phyloP scores from a whole-genome alignment of 53 echinoderm and acorn worm genomes.

The Zoroaster sp. region DNA sequence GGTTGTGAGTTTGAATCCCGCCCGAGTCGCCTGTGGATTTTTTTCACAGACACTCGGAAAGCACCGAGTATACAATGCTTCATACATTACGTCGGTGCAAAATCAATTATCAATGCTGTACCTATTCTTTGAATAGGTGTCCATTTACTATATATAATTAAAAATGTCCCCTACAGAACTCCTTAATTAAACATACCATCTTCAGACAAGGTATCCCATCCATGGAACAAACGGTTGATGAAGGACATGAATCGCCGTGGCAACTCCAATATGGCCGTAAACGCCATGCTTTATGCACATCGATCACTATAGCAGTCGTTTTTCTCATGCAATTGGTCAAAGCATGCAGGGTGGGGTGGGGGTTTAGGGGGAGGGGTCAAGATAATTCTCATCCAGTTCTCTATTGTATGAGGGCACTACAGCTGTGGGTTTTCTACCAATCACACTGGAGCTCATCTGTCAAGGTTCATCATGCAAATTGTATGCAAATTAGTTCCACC shows the following conservation, averaged over 20 bases:
- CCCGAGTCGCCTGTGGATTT: too few relatives aligned
- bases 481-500: slow-evolving; percentile 22
- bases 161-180: too few relatives aligned
- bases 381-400: neutral
- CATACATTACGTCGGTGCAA: too few relatives aligned
- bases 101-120: too few relatives aligned
- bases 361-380: neutral
- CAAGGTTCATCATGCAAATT: slow-evolving; percentile 18
- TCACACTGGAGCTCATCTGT: neutral
- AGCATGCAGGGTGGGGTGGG: slow-evolving; percentile 7
- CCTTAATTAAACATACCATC: slow-evolving; percentile 44
- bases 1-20: too few relatives aligned
- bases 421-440: neutral
- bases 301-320: neutral
- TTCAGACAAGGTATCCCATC: slow-evolving; percentile 45
- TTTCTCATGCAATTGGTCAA: neutral
- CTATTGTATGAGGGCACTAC: neutral
- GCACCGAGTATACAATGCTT: too few relatives aligned
- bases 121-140: too few relatives aligned
- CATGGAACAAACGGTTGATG: slow-evolving; percentile 57
- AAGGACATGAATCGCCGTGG: slow-evolving; percentile 55
- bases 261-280: slow-evolving; percentile 54
- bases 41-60: too few relatives aligned
- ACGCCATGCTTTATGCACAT: slow-evolving; percentile 11
- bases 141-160: too few relatives aligned